A percentile compares a stretch with the other conserved stretches of the same genome.
Conservation (phyloP, 2,113 vertebrate genomes). For the Heptranchias perlo region DNA sequence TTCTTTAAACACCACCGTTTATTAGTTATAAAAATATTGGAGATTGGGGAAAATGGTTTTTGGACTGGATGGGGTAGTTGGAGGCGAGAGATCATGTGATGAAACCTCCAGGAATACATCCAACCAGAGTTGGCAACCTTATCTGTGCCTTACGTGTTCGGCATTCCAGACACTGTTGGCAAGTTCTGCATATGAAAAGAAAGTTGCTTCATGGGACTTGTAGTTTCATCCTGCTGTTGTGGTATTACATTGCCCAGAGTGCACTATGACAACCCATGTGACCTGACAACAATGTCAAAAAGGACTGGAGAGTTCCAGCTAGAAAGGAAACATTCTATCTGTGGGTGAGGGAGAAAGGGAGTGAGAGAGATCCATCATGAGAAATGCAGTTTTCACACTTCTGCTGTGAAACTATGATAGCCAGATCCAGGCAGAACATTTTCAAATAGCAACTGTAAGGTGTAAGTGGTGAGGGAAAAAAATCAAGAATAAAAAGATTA, state of each 20-base stretch:
- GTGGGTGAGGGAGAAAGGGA: too few species aligned
- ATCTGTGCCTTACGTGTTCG: not conserved
- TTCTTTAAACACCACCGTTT: too few species aligned
- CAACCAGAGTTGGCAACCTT: too few species aligned
- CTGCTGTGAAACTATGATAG: too few species aligned
- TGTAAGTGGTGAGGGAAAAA: not conserved
- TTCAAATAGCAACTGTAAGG: not conserved
- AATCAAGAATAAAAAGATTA: not conserved
- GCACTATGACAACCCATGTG: too few species aligned
- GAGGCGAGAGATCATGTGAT: too few species aligned
- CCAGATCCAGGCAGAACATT: not conserved
- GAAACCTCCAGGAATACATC: too few species aligned
- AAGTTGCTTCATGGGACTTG: too few species aligned
- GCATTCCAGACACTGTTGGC: not conserved
- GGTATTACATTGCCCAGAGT: not conserved
- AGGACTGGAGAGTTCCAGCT: not conserved
- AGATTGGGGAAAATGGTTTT: too few species aligned
- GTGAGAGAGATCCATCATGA: not conserved
- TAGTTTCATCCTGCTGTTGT: not conserved
- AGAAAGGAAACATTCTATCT: not conserved
- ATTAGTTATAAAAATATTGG: too few species aligned
- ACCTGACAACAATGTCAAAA: not conserved
- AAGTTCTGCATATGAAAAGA: not conserved
- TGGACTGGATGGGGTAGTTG: too few species aligned
- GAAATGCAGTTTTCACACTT: too few species aligned